Conservation (phyloP, 2,113 vertebrate genomes). For the Chloroceryle aenea region DNA sequence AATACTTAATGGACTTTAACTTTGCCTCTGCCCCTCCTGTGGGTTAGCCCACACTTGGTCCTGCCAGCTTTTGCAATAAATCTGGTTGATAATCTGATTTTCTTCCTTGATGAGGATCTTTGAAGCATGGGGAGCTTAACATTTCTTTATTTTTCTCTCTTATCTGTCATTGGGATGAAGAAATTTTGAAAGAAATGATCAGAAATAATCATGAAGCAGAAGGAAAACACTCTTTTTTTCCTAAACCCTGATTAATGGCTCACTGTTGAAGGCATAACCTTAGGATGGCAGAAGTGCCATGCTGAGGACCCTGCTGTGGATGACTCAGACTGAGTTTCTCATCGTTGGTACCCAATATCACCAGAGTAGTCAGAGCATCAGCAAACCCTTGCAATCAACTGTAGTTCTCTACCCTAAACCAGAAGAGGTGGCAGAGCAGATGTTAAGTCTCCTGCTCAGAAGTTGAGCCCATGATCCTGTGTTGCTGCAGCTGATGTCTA, state of each 20-base stretch:
- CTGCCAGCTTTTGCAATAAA: background rate
- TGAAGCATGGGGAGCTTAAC: background rate
- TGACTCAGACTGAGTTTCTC: background rate
- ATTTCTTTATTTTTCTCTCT: background rate
- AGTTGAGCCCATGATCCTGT: constrained; percentile 27
- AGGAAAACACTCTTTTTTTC: background rate
- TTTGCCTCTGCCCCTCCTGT: background rate
- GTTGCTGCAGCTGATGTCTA: constrained; percentile 73
- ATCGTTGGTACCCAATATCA: background rate
- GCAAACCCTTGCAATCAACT: background rate
- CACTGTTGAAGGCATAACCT: background rate
- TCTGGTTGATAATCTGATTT: background rate
- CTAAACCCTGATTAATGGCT: background rate
- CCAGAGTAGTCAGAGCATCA: background rate
- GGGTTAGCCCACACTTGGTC: background rate
- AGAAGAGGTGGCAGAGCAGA: background rate
- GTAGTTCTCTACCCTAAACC: background rate
- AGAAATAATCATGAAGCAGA: background rate
- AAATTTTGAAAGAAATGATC: background rate
- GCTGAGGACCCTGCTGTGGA: background rate
- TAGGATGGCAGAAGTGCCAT: background rate
- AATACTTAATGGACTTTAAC: background rate
- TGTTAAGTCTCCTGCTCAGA: constrained; percentile 3
- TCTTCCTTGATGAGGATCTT: background rate
- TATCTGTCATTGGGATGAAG: background rate